Evolutionary conservation across 2,888 invertebrate genomes (phyloP), one percentile per base, ranked within the genome.

Genomic region (Chrysolina americana): DNA sequence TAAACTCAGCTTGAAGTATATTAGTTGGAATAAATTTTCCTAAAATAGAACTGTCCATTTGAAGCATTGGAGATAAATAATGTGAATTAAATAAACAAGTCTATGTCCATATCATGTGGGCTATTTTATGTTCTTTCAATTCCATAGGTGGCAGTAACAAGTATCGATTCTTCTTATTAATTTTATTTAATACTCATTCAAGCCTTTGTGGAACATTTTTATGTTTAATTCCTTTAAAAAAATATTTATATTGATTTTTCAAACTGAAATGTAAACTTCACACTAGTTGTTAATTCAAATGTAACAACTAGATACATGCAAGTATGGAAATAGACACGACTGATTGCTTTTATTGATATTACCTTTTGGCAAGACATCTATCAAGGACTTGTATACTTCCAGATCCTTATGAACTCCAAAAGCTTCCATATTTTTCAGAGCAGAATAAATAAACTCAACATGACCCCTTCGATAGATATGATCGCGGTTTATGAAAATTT

Each of bases 391-490:
- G 86, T 98, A 98, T 0, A 93, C 93, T 83, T 95, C 94, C 19
- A 96, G 84, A 86, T 97, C 98, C 85, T 94, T 93, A 70, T 96
- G 92, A 0, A 98, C 96, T 0, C 95, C 95, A 88, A 95, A 98
- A 72, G 94, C 94, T 79, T 95, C 92, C 96, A 99, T 96, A 84
- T 94, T 92, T 71, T 92, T 93, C 76, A 99, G 87, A 0, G 98
- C 98, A 0, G 95, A 92, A 85, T 96, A 94, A 81, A 99, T 96
- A 88, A 99, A 99, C 84, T 98, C 97, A 0, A 97, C 96, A 87
- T 98, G 96, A 59, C 97, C 97, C 74, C 95, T 90, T 76, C 95
- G 90, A 82, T 93, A 91, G 0, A 90, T 90, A 64, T 80, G 65
- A 80, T 93, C 93, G 56, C 91, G 90, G 41, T 90, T 90, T 81